Percentiles rank a stretch among this genome's conserved stretches.
Conservation (phyloP, 2,888 invertebrate species). For the Podotricha telesiphe region DNA sequence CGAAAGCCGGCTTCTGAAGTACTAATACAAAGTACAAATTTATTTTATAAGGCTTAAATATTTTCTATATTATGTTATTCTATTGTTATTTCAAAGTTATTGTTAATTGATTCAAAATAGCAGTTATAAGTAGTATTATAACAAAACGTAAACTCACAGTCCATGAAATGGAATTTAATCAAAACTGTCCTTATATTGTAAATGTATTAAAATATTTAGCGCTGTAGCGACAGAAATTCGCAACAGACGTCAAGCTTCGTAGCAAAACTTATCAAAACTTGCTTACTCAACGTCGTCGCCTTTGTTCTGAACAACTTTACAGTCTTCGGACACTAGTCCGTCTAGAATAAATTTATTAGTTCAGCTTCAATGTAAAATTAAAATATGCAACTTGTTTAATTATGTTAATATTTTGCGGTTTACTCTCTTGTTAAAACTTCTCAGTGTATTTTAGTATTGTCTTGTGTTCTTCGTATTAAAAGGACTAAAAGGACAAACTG, state of each 20-base stretch:
- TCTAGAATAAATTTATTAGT: constrained; percentile 42
- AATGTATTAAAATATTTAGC: constrained; percentile 19
- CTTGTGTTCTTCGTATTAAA: neutral
- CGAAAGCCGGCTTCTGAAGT: neutral
- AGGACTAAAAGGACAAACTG: neutral
- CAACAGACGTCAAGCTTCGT: constrained; percentile 28
- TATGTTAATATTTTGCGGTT: neutral
- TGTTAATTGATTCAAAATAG: neutral
- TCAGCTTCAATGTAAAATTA: constrained; percentile 8
- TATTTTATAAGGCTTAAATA: neutral
- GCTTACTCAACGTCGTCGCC: constrained; percentile 72
- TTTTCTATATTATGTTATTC: neutral
- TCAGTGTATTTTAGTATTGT: neutral
- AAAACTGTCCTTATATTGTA: neutral
- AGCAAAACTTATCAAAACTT: constrained; percentile 74
- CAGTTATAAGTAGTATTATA: no score
- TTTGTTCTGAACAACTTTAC: constrained; percentile 62
- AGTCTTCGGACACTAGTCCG: constrained; percentile 44
- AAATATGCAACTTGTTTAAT: neutral
- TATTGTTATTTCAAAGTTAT: neutral
- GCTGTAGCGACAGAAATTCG: constrained; percentile 23
- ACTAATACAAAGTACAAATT: no score
- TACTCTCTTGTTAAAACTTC: neutral
- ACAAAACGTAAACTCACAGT: neutral
- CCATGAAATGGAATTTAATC: neutral